Conservation (phyloP, 2,797 vertebrate genomes). For the Scolopax bukidnonensis region DNA sequence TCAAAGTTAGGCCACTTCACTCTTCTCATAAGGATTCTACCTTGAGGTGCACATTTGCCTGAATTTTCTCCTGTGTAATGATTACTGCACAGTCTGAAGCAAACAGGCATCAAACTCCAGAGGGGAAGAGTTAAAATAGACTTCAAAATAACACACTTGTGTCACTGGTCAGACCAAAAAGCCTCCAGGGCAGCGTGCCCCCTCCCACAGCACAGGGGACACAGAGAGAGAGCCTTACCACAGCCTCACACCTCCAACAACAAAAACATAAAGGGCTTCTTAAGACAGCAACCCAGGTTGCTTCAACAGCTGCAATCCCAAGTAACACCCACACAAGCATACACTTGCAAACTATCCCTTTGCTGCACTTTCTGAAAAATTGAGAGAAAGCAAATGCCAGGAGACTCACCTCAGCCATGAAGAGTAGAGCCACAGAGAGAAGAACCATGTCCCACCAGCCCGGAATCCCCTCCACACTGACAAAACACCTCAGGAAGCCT, state of each 20-base stretch:
- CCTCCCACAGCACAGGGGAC: not conserved
- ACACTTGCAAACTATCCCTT: accelerated
- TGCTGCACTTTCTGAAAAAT: accelerated
- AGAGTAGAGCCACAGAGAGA: not conserved
- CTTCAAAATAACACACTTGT: not conserved
- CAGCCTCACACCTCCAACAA: not conserved
- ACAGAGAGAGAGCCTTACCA: accelerated
- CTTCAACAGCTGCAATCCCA: not conserved
- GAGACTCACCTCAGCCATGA: not conserved
- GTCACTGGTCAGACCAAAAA: not conserved
- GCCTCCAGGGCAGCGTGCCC: accelerated
- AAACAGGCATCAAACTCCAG: not conserved
- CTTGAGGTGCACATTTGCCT: not conserved
- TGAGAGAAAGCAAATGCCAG: accelerated
- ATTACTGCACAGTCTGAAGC: accelerated
- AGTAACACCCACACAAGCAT: accelerated
- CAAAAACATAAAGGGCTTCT: not conserved
- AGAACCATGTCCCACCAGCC: accelerated
- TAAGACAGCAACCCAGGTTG: accelerated
- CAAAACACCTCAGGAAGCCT: accelerated
- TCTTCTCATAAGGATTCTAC: not conserved
- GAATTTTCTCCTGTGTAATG: accelerated
- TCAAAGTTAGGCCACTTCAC: not conserved
- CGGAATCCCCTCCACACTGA: accelerated
- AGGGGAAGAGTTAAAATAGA: not conserved